phyloP scores from a whole-genome alignment of 2,888 invertebrate genomes.

The Plutella xylostella region DNA sequence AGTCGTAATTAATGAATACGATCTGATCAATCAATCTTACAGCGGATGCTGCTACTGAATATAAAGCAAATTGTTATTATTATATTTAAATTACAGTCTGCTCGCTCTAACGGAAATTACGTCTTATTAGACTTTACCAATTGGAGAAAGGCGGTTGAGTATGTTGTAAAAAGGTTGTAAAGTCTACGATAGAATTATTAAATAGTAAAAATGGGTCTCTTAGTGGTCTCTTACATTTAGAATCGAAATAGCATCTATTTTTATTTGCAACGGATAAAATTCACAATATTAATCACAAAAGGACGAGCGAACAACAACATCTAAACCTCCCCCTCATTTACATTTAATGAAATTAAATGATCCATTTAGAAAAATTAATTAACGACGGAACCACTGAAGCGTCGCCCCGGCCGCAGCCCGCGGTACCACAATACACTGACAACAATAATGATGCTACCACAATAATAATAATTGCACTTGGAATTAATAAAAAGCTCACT shows the following conservation, averaged over 20 bases:
- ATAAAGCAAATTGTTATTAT: not conserved
- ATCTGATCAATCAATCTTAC: slow-evolving; percentile 1
- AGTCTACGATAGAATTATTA: no score
- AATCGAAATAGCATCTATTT: not conserved
- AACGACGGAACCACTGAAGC: slow-evolving; percentile 62
- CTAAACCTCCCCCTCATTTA: slow-evolving; percentile 57
- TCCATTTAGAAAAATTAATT: slow-evolving; percentile 68
- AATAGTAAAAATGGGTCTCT: no score
- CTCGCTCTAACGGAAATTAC: not conserved
- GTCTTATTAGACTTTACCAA: not conserved
- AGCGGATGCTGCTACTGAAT: slow-evolving; percentile 2
- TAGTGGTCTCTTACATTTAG: no score
- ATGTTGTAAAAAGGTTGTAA: no score
- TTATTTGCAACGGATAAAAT: slow-evolving; percentile 1
- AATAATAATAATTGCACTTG: slow-evolving; percentile 47
- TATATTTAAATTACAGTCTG: not conserved
- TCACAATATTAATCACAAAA: slow-evolving; percentile 31
- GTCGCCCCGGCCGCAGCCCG: slow-evolving; percentile 43
- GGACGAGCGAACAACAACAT: slow-evolving; percentile 33
- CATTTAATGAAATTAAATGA: slow-evolving; percentile 70
- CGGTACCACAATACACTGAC: slow-evolving; percentile 38
- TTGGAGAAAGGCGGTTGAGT: no score
- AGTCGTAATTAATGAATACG: slow-evolving; percentile 1
- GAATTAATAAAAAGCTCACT: slow-evolving; percentile 65
- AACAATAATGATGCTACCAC: slow-evolving; percentile 49